Conservation (phyloP, 2,888 invertebrate genomes). For the Phyllotreta striolata region DNA sequence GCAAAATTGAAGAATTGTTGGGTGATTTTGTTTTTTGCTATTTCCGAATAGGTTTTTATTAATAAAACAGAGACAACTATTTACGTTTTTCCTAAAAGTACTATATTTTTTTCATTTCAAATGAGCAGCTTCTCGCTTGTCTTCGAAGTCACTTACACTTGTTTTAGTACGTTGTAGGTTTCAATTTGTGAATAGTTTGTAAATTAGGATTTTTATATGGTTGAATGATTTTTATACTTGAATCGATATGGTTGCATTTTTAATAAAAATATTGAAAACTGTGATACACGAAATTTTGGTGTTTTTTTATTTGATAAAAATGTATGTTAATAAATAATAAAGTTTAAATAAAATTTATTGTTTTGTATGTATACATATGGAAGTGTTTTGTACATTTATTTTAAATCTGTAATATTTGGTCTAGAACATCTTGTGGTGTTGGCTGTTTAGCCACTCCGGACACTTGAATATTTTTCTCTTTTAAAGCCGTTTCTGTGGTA, state of each 20-base stretch:
- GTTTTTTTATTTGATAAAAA: conserved; percentile 6
- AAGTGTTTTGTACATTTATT: conserved; percentile 3
- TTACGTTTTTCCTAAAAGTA: too few species aligned
- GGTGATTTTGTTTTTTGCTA: too few species aligned
- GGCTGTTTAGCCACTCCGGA: conserved; percentile 64
- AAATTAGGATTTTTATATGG: conserved; percentile 30
- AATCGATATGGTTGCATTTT: conserved; percentile 35
- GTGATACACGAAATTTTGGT: conserved; percentile 41
- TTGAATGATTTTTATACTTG: conserved; percentile 26
- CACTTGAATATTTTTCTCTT: conserved; percentile 59
- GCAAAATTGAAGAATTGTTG: too few species aligned
- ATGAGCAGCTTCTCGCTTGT: background rate
- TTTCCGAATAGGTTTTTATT: too few species aligned
- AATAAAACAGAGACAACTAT: too few species aligned
- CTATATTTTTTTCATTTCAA: background rate
- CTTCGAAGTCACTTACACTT: conserved; percentile 7
- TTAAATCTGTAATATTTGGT: conserved; percentile 50
- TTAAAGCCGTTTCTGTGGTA: conserved; percentile 65
- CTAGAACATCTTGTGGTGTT: conserved; percentile 64
- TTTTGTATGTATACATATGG: background rate
- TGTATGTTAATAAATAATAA: conserved; percentile 4
- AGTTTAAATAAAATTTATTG: conserved; percentile 2
- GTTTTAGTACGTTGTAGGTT: conserved; percentile 12
- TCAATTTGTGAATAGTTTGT: conserved; percentile 28
- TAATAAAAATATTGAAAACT: conserved; percentile 39